Evolutionary conservation across 2,888 invertebrate genomes (phyloP), one percentile per base, ranked within the genome.

Genomic region (Sminthurides aquaticus): DNA sequence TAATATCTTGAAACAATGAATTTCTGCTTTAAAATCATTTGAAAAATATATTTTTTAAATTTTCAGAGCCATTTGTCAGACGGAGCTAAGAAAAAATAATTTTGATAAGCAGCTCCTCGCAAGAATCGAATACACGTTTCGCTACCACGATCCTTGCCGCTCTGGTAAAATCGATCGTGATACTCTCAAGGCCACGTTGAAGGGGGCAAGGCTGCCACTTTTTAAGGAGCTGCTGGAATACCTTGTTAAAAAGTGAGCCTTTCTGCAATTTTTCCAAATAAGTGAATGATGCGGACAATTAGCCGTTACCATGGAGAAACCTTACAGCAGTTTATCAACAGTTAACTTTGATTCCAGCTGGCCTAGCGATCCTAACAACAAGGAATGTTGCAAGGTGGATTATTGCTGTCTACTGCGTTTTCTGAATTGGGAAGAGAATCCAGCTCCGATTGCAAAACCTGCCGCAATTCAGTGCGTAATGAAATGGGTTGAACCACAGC

Each of bases 361-460:
- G 52, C 73, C 73, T 24, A 62, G 67, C 49, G 71, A 65, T 3
- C 64, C 67, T 55, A 71, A 64, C 3, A 71, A 71, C 52, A 24
- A 52, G 22, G 52, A 57, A 0, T 73, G 73, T 49, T 69, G 71
- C 34, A 67, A 70, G 3, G 66, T 90, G 48, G 81, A 83, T 62
- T 87, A 86, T 67, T 82, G 84, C 1, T 88, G 90, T 76, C 79
- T 91, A 63, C 77, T 91, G 74, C 77, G 81, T 49, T 90, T 90
- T 76, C 78, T 91, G 65, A 86, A 91, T 77, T 84, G 87, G 75
- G 83, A 82, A 75, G 82, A 83, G 15, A 80, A 82, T 73, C 82
- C 83, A 1, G 76, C 80, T 63, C 74, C 80, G 26, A 82, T 82
- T 49, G 78, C 80, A 2, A 75, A 77, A 66, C 84, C 84, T 8